Base-by-base conservation (phyloP, 2,797 vertebrate species). In the Synaphobranchus kaupii region DNA sequence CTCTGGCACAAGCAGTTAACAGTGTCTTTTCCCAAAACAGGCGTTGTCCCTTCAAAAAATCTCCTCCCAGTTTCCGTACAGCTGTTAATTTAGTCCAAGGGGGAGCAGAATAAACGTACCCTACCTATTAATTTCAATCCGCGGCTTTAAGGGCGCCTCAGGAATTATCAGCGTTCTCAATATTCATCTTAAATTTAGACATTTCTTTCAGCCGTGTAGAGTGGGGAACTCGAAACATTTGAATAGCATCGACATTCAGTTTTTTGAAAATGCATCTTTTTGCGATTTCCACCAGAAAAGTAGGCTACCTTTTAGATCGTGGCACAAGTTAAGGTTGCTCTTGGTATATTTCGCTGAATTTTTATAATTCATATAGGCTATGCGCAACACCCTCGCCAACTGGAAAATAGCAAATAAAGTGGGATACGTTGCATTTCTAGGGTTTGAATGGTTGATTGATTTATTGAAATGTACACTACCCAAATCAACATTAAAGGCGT, bases 51-150 rank as follows among this genome's bases (percentile, higher is more conserved):
- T 81, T 86, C 44, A 56, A 84, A 76, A 86, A 52, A 83, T 85
- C 73, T 78, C 81, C 88, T 86, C 88, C 85, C 88, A 78, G 87
- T 86, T 85, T 88, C 78, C 58, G 81, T 86, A 86, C 76, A 88
- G 85, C 81, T 84, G 88, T 86, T 56, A 84, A 82, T 86, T 48
- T 28, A 84, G 85, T 66, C 58, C 84, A 71, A n/a, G 84, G 31
- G 52, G 78, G 60, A 54, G 78, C 48, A 50, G 68, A 83, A 85
- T 44, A 85, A 54, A 47, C 78, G 63, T 60, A 83, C 25, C 63
- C 25, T 48, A 83, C 80, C 78, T 44, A 73, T 58, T 52, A 20
- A 48, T 86, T 44, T 52, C 84, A 71, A 25, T n/a, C 71, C 44
- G 83, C 68, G 78, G 15, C 47, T 80, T 73, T 63, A 44, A 85